Evolutionary conservation across 2,888 invertebrate species (phyloP).

Genomic region (Tupiocoris notatus): DNA sequence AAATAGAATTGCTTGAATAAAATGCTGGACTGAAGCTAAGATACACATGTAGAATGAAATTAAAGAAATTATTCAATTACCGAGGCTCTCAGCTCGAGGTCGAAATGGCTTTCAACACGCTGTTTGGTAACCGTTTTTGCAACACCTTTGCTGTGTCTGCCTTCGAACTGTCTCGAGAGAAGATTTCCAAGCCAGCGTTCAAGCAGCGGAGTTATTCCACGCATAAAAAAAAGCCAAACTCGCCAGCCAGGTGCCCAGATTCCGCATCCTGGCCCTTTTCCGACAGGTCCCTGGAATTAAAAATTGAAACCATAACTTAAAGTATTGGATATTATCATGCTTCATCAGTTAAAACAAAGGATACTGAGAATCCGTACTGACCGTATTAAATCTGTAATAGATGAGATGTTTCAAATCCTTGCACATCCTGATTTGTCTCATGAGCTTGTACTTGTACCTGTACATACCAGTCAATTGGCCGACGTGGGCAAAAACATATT

Average conservation of each 20-base stretch:
- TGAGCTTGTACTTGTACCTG: slow-evolving; percentile 96
- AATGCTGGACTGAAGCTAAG: neutral
- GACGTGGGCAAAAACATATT: slow-evolving; percentile 99
- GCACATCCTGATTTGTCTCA: slow-evolving; percentile 99
- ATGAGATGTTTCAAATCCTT: slow-evolving; percentile 99
- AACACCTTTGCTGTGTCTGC: slow-evolving; percentile 98
- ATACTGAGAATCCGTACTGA: slow-evolving; percentile 58
- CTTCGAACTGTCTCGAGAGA: slow-evolving; percentile 97
- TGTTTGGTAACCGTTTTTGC: slow-evolving; percentile 99
- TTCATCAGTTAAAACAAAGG: neutral
- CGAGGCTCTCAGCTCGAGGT: slow-evolving; percentile 94
- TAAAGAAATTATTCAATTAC: slow-evolving; percentile 72
- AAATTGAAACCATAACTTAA: no score
- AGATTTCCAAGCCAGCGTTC: slow-evolving; percentile 99
- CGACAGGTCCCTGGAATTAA: slow-evolving; percentile 80
- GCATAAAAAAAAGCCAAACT: slow-evolving; percentile 99
- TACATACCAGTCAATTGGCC: slow-evolving; percentile 99
- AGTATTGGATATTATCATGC: no score
- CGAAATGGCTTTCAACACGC: slow-evolving; percentile 98
- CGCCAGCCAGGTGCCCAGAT: slow-evolving; percentile 99
- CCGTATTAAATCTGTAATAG: slow-evolving; percentile 98
- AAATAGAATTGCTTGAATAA: slow-evolving; percentile 46
- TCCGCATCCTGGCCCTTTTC: slow-evolving; percentile 98
- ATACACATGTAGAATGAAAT: neutral
- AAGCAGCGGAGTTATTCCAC: slow-evolving; percentile 95